Conservation (phyloP, 2,113 vertebrate species). For the Carettochelys insculpta region DNA sequence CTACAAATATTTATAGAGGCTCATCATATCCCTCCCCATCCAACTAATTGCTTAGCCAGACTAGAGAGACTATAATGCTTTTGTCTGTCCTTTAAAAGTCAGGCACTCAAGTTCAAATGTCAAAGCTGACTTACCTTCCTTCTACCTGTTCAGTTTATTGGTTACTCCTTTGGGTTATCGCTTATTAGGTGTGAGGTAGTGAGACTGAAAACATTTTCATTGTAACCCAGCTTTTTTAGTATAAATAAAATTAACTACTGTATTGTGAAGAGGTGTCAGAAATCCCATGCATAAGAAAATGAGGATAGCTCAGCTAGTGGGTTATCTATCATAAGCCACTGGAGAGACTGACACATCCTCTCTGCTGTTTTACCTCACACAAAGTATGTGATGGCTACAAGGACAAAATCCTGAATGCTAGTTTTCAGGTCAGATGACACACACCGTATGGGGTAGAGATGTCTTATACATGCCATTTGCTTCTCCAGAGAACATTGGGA, state of each 20-base stretch:
- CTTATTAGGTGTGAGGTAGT: neutral
- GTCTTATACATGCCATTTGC: neutral
- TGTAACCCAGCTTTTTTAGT: neutral
- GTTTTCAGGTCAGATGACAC: neutral
- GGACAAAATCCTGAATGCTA: neutral
- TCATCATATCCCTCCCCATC: neutral
- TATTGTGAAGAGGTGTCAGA: neutral
- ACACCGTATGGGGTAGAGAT: neutral
- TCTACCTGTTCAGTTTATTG: neutral
- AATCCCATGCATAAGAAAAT: neutral
- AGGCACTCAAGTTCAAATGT: neutral
- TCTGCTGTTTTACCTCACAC: fast-evolving
- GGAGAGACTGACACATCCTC: neutral
- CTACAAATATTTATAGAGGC: neutral
- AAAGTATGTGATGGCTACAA: neutral
- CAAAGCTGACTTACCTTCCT: neutral
- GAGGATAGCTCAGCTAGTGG: neutral
- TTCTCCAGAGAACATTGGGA: neutral
- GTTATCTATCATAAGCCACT: neutral
- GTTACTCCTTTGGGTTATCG: neutral
- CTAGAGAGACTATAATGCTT: neutral
- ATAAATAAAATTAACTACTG: neutral
- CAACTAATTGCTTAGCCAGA: neutral
- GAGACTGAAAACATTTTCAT: neutral
- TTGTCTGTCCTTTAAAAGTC: neutral